phyloP scores from a whole-genome alignment of 2,797 vertebrate species.

The Sparus aurata region DNA sequence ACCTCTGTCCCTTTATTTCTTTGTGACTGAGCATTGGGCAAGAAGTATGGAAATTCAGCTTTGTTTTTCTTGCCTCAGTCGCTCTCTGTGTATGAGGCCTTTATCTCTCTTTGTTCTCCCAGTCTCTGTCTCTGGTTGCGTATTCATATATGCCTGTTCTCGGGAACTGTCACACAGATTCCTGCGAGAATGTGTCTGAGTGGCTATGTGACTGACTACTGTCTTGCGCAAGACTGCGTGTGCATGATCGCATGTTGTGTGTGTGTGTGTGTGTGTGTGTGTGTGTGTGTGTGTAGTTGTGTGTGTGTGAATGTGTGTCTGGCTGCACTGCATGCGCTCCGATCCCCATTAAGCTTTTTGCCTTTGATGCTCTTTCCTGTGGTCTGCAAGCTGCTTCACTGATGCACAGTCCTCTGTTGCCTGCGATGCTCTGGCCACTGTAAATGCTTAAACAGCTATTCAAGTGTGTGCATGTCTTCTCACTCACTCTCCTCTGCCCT shows the following conservation, averaged over 20 bases:
- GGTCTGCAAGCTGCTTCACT: conserved; percentile 64
- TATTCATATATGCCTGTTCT: conserved; percentile 60
- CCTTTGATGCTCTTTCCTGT: conserved; percentile 72
- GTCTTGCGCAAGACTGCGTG: conserved; percentile 32
- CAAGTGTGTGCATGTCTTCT: conserved; percentile 31
- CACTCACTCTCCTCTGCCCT: conserved; percentile 20
- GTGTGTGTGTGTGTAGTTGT: conserved; percentile 23
- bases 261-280: conserved; percentile 23
- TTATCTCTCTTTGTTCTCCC: conserved; percentile 52
- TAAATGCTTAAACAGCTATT: conserved; percentile 37
- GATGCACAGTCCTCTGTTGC: conserved; percentile 50
- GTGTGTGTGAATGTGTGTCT: conserved; percentile 29
- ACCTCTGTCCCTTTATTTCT: conserved; percentile 17
- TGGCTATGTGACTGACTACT: conserved; percentile 44
- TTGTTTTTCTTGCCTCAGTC: conserved; percentile 17
- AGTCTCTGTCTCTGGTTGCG: conserved; percentile 36
- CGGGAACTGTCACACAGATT: conserved; percentile 52
- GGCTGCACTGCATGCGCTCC: conserved; percentile 48
- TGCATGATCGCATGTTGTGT: conserved; percentile 21
- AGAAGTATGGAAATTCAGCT: conserved; percentile 18
- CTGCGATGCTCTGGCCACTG: conserved; percentile 38
- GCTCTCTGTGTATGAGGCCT: conserved; percentile 22
- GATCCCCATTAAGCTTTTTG: conserved; percentile 57
- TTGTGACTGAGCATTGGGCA: conserved; percentile 27
- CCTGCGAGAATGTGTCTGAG: conserved; percentile 38